Percentiles rank a stretch among this genome's conserved stretches.
Conservation (phyloP, 2,888 invertebrate genomes). For the Rhaphigaster nebulosa region DNA sequence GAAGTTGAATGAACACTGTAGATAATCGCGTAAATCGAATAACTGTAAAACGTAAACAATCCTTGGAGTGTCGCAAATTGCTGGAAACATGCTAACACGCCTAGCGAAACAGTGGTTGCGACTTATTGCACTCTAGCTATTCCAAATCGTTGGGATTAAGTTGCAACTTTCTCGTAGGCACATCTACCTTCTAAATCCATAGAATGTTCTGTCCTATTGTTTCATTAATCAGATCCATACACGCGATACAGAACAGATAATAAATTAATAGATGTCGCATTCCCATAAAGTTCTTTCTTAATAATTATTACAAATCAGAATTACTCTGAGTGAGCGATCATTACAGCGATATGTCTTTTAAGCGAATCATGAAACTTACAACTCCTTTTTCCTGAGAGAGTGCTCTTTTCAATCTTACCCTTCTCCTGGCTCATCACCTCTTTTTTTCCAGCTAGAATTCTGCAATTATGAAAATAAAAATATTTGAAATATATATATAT, state of each 20-base stretch:
- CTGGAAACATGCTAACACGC: background rate
- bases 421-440: background rate
- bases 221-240: background rate
- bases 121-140: background rate
- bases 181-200: background rate
- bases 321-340: no score
- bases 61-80: background rate
- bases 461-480: no score
- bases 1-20: background rate
- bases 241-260: no score
- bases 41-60: conserved; percentile 13
- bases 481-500: no score
- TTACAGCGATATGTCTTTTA: background rate
- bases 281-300: background rate
- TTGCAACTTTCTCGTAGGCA: background rate
- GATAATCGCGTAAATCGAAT: conserved; percentile 22
- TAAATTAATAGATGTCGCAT: background rate
- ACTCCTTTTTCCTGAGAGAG: background rate
- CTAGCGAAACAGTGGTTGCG: background rate
- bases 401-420: background rate
- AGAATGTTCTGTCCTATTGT: background rate
- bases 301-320: no score
- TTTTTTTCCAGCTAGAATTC: no score
- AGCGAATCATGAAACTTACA: background rate
- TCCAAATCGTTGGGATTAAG: background rate